phyloP scores from a whole-genome alignment of 2,797 vertebrate species.

The Lutjanus campechanus region DNA sequence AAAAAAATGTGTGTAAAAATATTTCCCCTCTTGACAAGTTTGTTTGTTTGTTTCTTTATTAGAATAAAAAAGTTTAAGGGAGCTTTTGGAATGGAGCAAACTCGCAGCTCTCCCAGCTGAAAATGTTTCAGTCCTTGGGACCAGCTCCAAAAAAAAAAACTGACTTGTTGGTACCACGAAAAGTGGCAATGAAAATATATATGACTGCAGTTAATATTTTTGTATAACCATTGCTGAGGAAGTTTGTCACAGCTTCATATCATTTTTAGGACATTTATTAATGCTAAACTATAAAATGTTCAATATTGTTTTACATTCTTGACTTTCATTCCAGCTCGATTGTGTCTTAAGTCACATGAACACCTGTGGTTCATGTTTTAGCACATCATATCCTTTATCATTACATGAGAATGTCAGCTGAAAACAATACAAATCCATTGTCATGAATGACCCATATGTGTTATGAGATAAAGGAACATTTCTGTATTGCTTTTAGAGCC shows the following conservation, averaged over 20 bases:
- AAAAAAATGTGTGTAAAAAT: too few relatives aligned
- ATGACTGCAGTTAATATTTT: neutral
- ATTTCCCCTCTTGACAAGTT: too few relatives aligned
- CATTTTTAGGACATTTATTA: neutral
- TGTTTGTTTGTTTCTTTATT: too few relatives aligned
- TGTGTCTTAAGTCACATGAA: neutral
- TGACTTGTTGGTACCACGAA: neutral
- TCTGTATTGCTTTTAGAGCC: neutral
- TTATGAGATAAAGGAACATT: neutral
- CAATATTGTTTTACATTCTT: too few relatives aligned
- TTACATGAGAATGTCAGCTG: neutral
- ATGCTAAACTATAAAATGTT: neutral
- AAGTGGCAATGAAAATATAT: neutral
- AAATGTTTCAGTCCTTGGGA: neutral
- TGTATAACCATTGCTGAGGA: neutral
- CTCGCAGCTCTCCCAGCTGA: too few relatives aligned
- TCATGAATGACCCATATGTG: neutral
- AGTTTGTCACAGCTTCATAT: neutral
- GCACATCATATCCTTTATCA: neutral
- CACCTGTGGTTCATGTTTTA: neutral
- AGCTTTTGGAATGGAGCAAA: too few relatives aligned
- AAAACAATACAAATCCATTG: neutral
- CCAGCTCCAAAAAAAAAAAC: neutral
- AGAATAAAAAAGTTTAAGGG: too few relatives aligned
- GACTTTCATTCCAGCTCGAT: neutral